A percentile compares a stretch with the other conserved stretches of the same genome.
phyloP scores from a whole-genome alignment of 2,797 vertebrate genomes.

The Mormyrops attenuatus region DNA sequence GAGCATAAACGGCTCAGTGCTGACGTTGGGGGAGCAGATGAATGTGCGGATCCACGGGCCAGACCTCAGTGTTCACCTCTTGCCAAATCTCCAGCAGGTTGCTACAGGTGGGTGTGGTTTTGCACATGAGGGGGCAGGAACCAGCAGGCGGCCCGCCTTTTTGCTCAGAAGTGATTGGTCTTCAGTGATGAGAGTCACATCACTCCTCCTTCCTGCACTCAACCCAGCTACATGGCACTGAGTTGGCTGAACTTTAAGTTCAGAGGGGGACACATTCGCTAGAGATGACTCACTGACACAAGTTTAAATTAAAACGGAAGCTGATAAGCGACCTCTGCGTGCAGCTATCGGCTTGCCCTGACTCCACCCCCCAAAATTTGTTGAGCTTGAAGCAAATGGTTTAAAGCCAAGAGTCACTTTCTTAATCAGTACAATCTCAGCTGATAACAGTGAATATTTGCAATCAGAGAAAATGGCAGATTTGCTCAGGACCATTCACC shows the following conservation, averaged over 20 bases:
- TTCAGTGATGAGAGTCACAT: neutral
- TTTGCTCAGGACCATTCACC: neutral
- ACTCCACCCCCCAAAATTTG: neutral
- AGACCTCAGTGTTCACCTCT: neutral
- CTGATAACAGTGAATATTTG: neutral
- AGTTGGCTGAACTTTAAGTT: neutral
- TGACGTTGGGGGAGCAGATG: constrained; percentile 51
- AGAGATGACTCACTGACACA: neutral
- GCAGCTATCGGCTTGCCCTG: neutral
- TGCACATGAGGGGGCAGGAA: neutral
- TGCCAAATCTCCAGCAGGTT: neutral
- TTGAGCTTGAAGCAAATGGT: neutral
- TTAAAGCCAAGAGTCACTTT: constrained; percentile 9
- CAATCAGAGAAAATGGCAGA: neutral
- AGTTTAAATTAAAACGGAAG: neutral
- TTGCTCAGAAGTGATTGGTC: neutral
- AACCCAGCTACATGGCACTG: neutral
- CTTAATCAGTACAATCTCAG: neutral
- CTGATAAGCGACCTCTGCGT: neutral
- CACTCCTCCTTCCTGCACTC: neutral
- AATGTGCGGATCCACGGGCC: constrained; percentile 9
- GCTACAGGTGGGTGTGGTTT: neutral
- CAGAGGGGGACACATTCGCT: neutral
- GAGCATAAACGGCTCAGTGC: constrained; percentile 43
- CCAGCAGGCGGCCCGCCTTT: neutral